These are phyloP conservation scores for Porphyrio hochstetteri DNA, from an alignment of 2,113 vertebrate genomes.

Conservation along the genomic window DNA sequence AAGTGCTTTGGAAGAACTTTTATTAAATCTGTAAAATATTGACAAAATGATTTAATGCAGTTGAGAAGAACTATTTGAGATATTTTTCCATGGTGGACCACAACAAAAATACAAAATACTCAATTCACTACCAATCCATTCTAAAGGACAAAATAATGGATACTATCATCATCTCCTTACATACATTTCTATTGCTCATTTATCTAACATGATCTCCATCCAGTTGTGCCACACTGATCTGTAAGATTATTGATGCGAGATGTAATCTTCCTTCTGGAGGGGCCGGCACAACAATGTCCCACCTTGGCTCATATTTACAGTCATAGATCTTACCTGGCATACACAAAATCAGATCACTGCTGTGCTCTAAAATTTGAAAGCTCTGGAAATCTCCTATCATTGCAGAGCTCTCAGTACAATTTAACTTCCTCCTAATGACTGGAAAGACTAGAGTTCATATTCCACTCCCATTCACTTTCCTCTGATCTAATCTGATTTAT, in stretches of 20 bases:
- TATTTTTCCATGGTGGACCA: slow-evolving; percentile 34
- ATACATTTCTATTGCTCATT: slow-evolving; percentile 58
- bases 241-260: background rate
- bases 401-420: background rate
- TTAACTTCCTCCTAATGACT: background rate
- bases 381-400: background rate
- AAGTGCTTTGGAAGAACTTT: slow-evolving; percentile 58
- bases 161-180: slow-evolving; percentile 52
- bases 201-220: slow-evolving; percentile 58
- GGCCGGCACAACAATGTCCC: background rate
- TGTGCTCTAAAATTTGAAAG: background rate
- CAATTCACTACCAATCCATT: slow-evolving; percentile 62
- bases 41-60: slow-evolving; percentile 70
- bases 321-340: background rate
- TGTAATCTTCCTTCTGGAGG: slow-evolving; percentile 38
- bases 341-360: background rate
- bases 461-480: background rate
- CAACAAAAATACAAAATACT: slow-evolving; percentile 45
- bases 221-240: slow-evolving; percentile 36
- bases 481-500: background rate
- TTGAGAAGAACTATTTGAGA: slow-evolving; percentile 51
- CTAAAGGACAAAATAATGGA: slow-evolving; percentile 54
- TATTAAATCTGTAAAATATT: slow-evolving; percentile 68
- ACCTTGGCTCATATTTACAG: background rate
- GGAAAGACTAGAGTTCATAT: background rate